Conservation (phyloP, 2,888 invertebrate species). For the Andrena marginata region DNA sequence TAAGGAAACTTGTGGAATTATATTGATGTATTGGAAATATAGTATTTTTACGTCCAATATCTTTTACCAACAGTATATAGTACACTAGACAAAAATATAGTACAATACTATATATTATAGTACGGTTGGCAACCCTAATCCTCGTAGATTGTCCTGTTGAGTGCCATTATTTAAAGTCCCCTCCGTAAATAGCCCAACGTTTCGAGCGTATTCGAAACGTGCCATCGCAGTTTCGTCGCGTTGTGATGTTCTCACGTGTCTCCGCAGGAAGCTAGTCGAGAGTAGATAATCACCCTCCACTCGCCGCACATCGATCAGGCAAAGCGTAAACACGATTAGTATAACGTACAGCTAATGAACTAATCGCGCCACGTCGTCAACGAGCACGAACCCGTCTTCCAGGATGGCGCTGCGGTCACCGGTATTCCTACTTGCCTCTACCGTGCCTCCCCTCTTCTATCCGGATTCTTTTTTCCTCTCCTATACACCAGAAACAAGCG, state of each 20-base stretch:
- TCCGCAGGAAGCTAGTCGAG: conserved; percentile 59
- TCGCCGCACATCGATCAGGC: conserved; percentile 72
- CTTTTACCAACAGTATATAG: no score
- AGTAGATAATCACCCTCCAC: conserved; percentile 66
- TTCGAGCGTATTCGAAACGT: conserved; percentile 22
- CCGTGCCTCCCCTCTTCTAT: conserved; percentile 10
- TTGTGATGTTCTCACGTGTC: conserved; percentile 69
- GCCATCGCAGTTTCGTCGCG: conserved; percentile 33
- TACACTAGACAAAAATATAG: no score
- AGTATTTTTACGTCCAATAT: no score
- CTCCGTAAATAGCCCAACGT: no score
- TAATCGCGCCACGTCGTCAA: conserved; percentile 75
- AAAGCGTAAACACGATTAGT: conserved; percentile 79
- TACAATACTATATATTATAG: no score
- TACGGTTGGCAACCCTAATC: no score
- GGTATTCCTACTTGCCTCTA: conserved; percentile 45
- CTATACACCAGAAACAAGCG: conserved; percentile 74
- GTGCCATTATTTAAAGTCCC: background rate
- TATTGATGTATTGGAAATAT: no score
- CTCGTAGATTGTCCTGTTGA: no score
- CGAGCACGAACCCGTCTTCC: conserved; percentile 73
- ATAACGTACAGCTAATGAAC: conserved; percentile 78
- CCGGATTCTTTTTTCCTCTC: conserved; percentile 18
- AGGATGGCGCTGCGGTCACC: conserved; percentile 28
- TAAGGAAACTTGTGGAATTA: no score